Percentiles rank a stretch among this genome's conserved stretches.
Evolutionary conservation across 2,888 invertebrate species (phyloP).

Genomic region (Nomada hirtipes): DNA sequence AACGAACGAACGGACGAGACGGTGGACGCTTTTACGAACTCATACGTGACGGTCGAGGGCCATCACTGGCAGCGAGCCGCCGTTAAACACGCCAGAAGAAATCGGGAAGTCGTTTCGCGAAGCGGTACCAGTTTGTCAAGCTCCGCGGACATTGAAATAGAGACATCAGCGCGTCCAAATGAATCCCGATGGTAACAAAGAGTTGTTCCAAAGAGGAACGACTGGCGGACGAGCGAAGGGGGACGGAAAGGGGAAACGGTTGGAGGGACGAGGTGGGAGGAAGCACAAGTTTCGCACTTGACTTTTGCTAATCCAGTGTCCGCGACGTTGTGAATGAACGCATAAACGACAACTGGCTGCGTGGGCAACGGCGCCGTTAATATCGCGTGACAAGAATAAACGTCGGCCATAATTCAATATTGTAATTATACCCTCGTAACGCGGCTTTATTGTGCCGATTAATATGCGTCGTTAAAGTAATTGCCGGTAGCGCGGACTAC

Average conservation of each 20-base stretch:
- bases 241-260: not conserved
- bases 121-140: slow-evolving; percentile 50
- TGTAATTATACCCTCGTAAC: slow-evolving; percentile 81
- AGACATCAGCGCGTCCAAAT: slow-evolving; percentile 54
- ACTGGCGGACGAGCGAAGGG: not conserved
- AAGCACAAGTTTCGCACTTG: slow-evolving; percentile 49
- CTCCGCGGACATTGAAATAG: slow-evolving; percentile 41
- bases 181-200: slow-evolving; percentile 44
- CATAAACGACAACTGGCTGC: slow-evolving; percentile 64
- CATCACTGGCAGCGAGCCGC: slow-evolving; percentile 1
- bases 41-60: not conserved
- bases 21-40: slow-evolving; percentile 4
- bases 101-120: slow-evolving; percentile 34
- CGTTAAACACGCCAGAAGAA: slow-evolving; percentile 36
- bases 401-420: slow-evolving; percentile 81
- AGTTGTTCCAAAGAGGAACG: not conserved
- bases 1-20: slow-evolving; percentile 6
- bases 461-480: slow-evolving; percentile 81
- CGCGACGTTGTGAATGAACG: slow-evolving; percentile 63
- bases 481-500: slow-evolving; percentile 68
- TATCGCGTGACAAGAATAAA: slow-evolving; percentile 79
- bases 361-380: slow-evolving; percentile 69
- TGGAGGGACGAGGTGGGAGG: slow-evolving; percentile 4
- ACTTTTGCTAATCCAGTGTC: slow-evolving; percentile 62
- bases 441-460: slow-evolving; percentile 79